These are phyloP conservation scores for Caenorhabditis latens DNA, from an alignment of 1,140 invertebrate genomes.

Conservation along the genomic window DNA sequence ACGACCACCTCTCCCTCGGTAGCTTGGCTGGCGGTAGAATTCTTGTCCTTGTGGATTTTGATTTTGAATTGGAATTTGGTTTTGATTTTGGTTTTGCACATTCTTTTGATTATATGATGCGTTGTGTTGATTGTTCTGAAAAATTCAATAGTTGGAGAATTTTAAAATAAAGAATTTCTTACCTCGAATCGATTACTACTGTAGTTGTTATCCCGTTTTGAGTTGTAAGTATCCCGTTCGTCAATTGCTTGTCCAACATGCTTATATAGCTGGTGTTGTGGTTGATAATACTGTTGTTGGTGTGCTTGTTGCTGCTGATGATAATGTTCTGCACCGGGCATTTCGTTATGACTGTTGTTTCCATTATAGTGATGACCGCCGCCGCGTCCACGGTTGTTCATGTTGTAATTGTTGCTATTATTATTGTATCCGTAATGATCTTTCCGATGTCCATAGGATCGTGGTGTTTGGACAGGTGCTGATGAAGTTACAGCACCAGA, in stretches of 20 bases:
- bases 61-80: too few species aligned
- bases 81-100: background rate
- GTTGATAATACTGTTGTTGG: background rate
- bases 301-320: background rate
- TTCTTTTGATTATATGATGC: constrained; percentile 14
- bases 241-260: background rate
- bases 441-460: background rate
- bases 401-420: background rate
- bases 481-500: background rate
- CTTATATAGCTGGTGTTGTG: background rate
- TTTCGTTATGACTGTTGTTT: background rate
- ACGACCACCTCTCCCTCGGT: constrained; percentile 20
- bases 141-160: too few species aligned
- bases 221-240: constrained; percentile 11
- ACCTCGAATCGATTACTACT: constrained; percentile 25
- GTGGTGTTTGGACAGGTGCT: background rate
- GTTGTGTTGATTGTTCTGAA: constrained; percentile 19
- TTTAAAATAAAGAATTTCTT: too few species aligned
- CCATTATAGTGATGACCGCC: constrained; percentile 4
- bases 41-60: background rate
- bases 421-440: background rate
- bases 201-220: constrained; percentile 34
- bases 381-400: background rate
- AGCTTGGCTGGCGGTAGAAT: background rate
- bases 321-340: background rate